Conservation (phyloP, 2,797 vertebrate genomes). For the Triplophysa bombifrons region DNA sequence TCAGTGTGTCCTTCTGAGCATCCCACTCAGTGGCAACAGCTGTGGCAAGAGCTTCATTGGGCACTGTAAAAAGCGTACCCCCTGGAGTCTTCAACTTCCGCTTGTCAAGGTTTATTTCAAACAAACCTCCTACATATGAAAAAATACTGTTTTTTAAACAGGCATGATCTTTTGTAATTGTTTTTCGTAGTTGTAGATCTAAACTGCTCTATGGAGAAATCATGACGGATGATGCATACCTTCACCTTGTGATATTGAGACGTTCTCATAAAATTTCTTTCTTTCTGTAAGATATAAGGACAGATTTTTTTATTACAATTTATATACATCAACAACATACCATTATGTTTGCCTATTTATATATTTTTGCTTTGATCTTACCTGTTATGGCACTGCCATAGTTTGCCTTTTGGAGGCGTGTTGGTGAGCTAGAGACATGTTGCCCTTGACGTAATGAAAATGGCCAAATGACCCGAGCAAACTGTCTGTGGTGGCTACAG, state of each 20-base stretch:
- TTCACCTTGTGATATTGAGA: conserved; percentile 92
- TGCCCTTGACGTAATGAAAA: conserved; percentile 45
- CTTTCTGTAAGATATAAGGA: conserved; percentile 77
- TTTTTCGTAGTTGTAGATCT: background rate
- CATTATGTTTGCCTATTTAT: background rate
- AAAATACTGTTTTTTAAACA: conserved; percentile 5
- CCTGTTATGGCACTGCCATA: conserved; percentile 71
- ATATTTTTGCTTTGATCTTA: background rate
- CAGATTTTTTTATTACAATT: background rate
- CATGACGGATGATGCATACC: conserved; percentile 72
- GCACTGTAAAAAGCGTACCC: conserved; percentile 89
- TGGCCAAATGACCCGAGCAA: conserved; percentile 52
- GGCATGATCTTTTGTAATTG: background rate
- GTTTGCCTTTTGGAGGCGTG: conserved; percentile 51
- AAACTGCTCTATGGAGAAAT: background rate
- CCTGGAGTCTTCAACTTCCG: conserved; percentile 93
- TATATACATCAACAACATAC: background rate
- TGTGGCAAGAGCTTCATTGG: conserved; percentile 89
- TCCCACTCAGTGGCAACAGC: conserved; percentile 97
- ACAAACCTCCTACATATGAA: conserved; percentile 79
- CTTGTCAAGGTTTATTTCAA: conserved; percentile 92
- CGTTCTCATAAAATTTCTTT: conserved; percentile 90
- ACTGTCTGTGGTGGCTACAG: conserved; percentile 58
- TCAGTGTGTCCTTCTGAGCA: conserved; percentile 89
- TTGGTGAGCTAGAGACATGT: conserved; percentile 39